These are phyloP conservation scores for Mesorhabditis spiculigera DNA, from an alignment of 2,888 invertebrate species.

Conservation along the genomic window DNA sequence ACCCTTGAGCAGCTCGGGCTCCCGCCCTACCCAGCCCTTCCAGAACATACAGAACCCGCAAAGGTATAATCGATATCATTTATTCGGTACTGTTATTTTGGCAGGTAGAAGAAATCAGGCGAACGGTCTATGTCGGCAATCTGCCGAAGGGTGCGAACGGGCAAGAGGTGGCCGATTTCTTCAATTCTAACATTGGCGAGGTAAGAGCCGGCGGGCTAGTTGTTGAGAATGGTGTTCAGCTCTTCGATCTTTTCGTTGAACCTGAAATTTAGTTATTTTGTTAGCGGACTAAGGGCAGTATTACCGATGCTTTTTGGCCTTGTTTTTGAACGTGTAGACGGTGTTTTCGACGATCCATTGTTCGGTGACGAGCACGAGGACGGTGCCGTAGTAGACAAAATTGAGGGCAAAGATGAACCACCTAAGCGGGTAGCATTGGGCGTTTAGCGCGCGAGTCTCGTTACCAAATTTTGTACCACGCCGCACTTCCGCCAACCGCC, in stretches of 20 bases:
- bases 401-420: conserved; percentile 42
- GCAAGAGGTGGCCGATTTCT: conserved; percentile 83
- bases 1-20: conserved; percentile 73
- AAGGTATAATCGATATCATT: conserved; percentile 67
- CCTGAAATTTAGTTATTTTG: background rate
- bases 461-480: conserved; percentile 8
- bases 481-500: background rate
- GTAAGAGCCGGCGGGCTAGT: conserved; percentile 21
- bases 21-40: conserved; percentile 84
- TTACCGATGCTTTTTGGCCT: background rate
- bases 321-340: conserved; percentile 22
- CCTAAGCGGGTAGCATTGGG: conserved; percentile 16
- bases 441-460: background rate
- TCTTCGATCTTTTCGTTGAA: too few relatives aligned
- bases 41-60: conserved; percentile 68
- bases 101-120: conserved; percentile 77
- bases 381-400: conserved; percentile 33
- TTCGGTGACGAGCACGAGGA: conserved; percentile 22
- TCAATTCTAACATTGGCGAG: conserved; percentile 64
- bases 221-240: too few relatives aligned
- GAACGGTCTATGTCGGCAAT: conserved; percentile 83
- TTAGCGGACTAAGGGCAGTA: background rate
- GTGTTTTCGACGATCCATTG: conserved; percentile 36
- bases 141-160: conserved; percentile 65
- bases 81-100: conserved; percentile 66